These are phyloP conservation scores for Drosophila engyochracea DNA, from an alignment of 2,888 invertebrate genomes.

Conservation along the genomic window DNA sequence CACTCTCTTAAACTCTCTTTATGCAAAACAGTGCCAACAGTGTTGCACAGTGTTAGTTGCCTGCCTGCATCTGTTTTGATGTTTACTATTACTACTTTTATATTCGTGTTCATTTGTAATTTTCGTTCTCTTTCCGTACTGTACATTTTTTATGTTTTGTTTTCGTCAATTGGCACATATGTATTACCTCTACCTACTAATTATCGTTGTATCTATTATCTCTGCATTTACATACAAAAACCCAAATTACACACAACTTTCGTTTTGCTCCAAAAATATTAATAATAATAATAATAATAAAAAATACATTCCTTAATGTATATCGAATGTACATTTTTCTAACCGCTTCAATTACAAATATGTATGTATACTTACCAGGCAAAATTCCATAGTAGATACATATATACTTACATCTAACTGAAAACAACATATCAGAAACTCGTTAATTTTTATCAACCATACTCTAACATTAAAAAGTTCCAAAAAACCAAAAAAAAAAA, in stretches of 20 bases:
- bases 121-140: constrained; percentile 66
- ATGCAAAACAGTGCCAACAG: constrained; percentile 9
- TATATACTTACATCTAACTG: constrained; percentile 45
- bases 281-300: constrained; percentile 9
- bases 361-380: constrained; percentile 48
- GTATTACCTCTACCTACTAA: constrained; percentile 65
- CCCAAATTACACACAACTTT: constrained; percentile 38
- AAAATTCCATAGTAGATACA: constrained; percentile 63
- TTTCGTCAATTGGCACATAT: constrained; percentile 71
- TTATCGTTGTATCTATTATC: constrained; percentile 75
- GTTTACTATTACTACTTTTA: constrained; percentile 46
- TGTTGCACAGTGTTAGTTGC: constrained; percentile 17
- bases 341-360: constrained; percentile 69
- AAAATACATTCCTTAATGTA: constrained; percentile 56
- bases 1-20: constrained; percentile 15
- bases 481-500: constrained; percentile 20
- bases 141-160: constrained; percentile 68
- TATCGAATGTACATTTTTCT: constrained; percentile 72
- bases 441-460: constrained; percentile 48
- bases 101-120: constrained; percentile 66
- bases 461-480: constrained; percentile 37
- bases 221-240: constrained; percentile 59
- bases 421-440: constrained; percentile 46
- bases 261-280: constrained; percentile 40
- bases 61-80: constrained; percentile 53